Percentiles rank a stretch among this genome's conserved stretches.
Evolutionary conservation across 2,888 invertebrate species (phyloP).

Genomic region (Eristalinus aeneus): DNA sequence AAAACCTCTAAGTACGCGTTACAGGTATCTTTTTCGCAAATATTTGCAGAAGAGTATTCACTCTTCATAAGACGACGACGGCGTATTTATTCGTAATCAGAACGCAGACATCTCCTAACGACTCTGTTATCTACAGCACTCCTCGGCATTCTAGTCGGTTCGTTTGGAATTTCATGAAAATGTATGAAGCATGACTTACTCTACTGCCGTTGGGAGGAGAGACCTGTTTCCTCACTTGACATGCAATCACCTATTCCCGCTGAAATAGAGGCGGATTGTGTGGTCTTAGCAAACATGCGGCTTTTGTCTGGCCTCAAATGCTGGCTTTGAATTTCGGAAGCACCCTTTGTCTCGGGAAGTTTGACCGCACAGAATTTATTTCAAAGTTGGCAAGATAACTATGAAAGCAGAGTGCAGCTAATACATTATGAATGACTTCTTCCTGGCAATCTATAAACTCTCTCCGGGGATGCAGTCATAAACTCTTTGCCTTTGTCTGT

Average conservation of each 20-base stretch:
- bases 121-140: neutral
- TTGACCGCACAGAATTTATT: too few relatives aligned
- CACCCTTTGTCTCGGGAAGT: neutral
- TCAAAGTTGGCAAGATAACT: too few relatives aligned
- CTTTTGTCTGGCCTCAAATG: neutral
- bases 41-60: neutral
- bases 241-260: neutral
- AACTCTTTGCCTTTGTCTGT: too few relatives aligned
- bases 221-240: neutral
- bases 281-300: neutral
- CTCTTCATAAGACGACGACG: neutral
- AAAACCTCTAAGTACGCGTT: neutral
- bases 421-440: too few relatives aligned
- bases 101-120: neutral
- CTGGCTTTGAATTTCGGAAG: neutral
- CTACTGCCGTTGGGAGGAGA: neutral
- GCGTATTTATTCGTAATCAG: neutral
- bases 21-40: neutral
- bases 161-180: neutral
- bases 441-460: too few relatives aligned
- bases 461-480: too few relatives aligned
- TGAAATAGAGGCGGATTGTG: neutral
- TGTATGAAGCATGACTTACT: neutral
- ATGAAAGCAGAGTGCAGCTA: too few relatives aligned
- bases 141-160: neutral